Conservation (phyloP, 2,113 vertebrate species). For the Entosphenus tridentatus region DNA sequence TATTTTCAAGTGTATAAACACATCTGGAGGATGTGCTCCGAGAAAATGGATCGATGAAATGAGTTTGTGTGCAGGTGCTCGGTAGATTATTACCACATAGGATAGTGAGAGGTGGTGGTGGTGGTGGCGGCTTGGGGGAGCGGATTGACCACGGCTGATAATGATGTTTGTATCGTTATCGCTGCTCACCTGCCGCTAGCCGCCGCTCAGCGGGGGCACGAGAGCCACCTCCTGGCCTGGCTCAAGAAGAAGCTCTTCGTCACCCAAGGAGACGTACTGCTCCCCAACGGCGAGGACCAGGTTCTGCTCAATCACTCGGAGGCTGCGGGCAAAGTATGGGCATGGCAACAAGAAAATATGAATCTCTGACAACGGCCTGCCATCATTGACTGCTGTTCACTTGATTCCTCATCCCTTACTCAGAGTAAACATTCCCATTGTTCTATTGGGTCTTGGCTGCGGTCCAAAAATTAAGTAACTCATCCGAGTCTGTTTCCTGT, state of each 20-base stretch:
- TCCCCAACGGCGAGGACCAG: conserved; percentile 59
- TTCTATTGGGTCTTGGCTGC: not conserved
- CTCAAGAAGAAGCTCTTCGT: conserved; percentile 34
- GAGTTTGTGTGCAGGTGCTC: not conserved
- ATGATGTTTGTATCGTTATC: not conserved
- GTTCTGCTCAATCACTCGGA: conserved; percentile 33
- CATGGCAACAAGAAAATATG: not conserved
- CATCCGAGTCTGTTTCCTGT: no score
- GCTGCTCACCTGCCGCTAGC: conserved; percentile 23
- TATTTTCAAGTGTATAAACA: not conserved
- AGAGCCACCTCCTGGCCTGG: conserved; percentile 72
- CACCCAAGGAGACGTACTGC: conserved; percentile 53
- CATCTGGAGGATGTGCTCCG: not conserved
- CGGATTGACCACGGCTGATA: not conserved
- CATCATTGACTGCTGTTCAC: not conserved
- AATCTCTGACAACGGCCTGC: not conserved
- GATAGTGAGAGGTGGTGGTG: not conserved
- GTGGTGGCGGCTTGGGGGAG: not conserved
- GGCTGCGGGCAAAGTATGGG: conserved; percentile 18
- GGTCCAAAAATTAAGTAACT: fast-evolving
- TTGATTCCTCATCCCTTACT: not conserved
- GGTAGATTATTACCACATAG: not conserved
- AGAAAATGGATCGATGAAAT: not conserved
- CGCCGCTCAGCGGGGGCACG: conserved; percentile 77
- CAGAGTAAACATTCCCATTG: not conserved